Conservation (phyloP, 2,797 vertebrate species). For the Coccyzus lansbergi region DNA sequence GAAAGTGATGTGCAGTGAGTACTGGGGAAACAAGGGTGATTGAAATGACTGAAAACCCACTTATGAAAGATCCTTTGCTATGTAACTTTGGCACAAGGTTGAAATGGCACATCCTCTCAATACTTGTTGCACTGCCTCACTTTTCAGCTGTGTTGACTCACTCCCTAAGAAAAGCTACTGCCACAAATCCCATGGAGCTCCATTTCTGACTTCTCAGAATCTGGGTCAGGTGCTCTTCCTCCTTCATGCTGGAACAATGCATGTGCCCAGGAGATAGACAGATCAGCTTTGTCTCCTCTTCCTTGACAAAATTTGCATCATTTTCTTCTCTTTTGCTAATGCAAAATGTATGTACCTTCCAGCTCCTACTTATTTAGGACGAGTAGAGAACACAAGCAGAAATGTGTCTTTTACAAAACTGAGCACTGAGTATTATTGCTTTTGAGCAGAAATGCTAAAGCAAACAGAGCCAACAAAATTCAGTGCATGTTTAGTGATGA, state of each 20-base stretch:
- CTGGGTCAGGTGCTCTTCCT: background rate
- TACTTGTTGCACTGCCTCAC: background rate
- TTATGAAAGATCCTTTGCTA: background rate
- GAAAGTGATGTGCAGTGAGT: background rate
- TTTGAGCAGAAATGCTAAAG: background rate
- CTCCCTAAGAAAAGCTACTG: conserved; percentile 31
- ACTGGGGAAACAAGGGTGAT: background rate
- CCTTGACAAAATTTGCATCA: background rate
- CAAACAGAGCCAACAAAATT: background rate
- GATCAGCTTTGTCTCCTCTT: background rate
- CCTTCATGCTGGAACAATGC: background rate
- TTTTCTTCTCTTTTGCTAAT: background rate
- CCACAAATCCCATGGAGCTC: background rate
- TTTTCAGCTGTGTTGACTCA: background rate
- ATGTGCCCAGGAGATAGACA: background rate
- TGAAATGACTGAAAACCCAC: background rate
- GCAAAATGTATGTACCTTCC: background rate
- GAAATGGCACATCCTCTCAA: background rate
- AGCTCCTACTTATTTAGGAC: background rate
- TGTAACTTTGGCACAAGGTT: background rate
- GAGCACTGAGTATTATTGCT: background rate
- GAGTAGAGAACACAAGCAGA: background rate
- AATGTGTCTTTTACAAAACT: background rate
- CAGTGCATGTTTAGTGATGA: background rate
- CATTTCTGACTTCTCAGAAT: background rate